Percentiles rank a stretch among this genome's conserved stretches.
Evolutionary conservation across 2,888 invertebrate species (phyloP).

Genomic region (Scaptodrosophila latifasciaeformis): DNA sequence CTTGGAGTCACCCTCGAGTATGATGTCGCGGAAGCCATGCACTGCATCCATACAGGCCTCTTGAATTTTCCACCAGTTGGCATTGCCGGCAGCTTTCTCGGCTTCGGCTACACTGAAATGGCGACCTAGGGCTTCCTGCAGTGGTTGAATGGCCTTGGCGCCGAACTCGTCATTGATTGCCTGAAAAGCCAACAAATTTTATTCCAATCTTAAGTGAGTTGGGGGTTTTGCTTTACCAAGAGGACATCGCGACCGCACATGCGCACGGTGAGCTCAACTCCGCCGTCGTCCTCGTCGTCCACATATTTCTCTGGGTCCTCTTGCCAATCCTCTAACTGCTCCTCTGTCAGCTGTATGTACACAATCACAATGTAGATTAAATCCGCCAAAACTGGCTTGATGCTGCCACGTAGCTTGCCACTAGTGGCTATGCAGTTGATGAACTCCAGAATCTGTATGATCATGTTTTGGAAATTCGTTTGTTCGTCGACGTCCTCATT

Average conservation of each 20-base stretch:
- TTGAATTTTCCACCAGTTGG: conserved; percentile 81
- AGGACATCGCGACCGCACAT: conserved; percentile 81
- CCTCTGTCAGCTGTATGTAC: conserved; percentile 83
- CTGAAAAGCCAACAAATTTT: conserved; percentile 37
- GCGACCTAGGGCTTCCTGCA: conserved; percentile 78
- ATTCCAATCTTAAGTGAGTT: not conserved
- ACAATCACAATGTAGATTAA: conserved; percentile 81
- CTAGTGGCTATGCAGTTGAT: conserved; percentile 79
- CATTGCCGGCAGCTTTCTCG: conserved; percentile 75
- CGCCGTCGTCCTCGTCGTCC: conserved; percentile 81
- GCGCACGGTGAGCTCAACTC: conserved; percentile 80
- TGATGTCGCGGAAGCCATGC: conserved; percentile 76
- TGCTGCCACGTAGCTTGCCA: conserved; percentile 77
- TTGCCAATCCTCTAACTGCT: conserved; percentile 80
- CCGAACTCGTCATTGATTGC: conserved; percentile 77
- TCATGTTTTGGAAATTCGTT: conserved; percentile 80
- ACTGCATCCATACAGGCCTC: conserved; percentile 81
- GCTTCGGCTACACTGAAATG: conserved; percentile 79
- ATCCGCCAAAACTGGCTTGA: conserved; percentile 80
- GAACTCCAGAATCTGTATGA: conserved; percentile 82
- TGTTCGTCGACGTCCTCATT: conserved; percentile 80
- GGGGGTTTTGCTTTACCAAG: conserved; percentile 71
- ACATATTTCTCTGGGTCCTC: conserved; percentile 81
- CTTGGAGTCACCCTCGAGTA: conserved; percentile 70
- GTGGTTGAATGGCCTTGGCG: conserved; percentile 76